Conservation (phyloP, 2,797 vertebrate species). For the Phoxinus dragarum region DNA sequence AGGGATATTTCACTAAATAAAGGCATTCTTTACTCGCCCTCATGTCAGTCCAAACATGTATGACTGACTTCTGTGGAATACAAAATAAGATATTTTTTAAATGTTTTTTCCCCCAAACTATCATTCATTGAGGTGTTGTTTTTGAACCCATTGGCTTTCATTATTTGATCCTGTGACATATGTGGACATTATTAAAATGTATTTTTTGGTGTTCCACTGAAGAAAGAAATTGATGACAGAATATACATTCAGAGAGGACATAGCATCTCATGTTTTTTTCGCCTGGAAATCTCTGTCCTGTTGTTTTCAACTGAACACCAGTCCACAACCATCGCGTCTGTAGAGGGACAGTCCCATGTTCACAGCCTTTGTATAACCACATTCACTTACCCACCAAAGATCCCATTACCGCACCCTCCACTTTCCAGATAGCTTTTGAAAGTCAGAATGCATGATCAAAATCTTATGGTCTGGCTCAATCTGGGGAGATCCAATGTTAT, state of each 20-base stretch:
- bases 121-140: not conserved
- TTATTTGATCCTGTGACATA: not conserved
- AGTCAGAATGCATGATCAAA: not conserved
- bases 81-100: not conserved
- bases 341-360: not conserved
- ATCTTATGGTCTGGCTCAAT: not conserved
- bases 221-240: not conserved
- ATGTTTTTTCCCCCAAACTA: not conserved
- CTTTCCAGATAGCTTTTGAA: not conserved
- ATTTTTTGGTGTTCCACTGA: not conserved
- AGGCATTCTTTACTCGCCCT: not conserved
- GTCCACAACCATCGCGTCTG: not conserved
- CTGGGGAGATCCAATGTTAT: not conserved
- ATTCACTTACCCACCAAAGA: not conserved
- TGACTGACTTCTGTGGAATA: not conserved
- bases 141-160: not conserved
- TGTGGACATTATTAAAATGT: not conserved
- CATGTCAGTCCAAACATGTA: not conserved
- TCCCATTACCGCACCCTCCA: not conserved
- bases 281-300: not conserved
- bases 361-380: slow-evolving; percentile 1
- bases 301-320: not conserved
- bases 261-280: not conserved
- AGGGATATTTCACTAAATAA: not conserved
- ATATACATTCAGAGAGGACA: not conserved